Conservation (phyloP, 2,113 vertebrate genomes). For the Cynopterus brachyotis region DNA sequence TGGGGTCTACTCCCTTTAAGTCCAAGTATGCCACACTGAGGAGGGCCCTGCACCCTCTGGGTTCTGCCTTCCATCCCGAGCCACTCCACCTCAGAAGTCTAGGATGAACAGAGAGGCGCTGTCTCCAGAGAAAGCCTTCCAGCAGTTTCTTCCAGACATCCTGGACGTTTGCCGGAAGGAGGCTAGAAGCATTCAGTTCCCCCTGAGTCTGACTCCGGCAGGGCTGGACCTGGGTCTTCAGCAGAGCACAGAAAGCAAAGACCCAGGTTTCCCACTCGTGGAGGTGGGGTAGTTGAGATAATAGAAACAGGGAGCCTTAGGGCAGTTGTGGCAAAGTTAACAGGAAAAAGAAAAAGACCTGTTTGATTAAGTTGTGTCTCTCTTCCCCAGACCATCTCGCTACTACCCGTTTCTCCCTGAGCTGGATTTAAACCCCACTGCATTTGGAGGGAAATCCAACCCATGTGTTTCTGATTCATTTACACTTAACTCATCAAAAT, state of each 20-base stretch:
- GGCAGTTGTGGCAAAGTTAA: not conserved
- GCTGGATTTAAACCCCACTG: constrained; percentile 68
- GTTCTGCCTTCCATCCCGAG: not conserved
- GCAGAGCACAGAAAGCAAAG: not conserved
- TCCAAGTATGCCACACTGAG: not conserved
- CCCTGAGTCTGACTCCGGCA: not conserved
- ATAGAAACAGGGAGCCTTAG: not conserved
- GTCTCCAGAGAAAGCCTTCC: constrained; percentile 48
- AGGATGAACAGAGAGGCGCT: constrained; percentile 21
- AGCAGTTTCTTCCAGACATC: not conserved
- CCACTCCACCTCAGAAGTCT: not conserved
- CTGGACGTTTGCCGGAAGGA: constrained; percentile 35
- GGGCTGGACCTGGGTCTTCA: not conserved
- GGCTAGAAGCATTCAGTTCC: not conserved
- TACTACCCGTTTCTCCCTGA: constrained; percentile 14
- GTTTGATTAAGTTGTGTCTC: constrained; percentile 39
- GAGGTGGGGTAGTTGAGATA: no score
- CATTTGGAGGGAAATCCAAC: constrained; percentile 71
- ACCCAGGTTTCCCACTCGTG: not conserved
- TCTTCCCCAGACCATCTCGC: not conserved
- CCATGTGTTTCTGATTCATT: constrained; percentile 80
- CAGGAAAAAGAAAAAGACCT: constrained; percentile 36
- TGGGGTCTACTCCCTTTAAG: not conserved
- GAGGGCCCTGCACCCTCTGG: not conserved
- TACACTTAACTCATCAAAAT: constrained; percentile 79